Base-by-base conservation (phyloP, 2,113 vertebrate species). In the Varanus salvator region DNA sequence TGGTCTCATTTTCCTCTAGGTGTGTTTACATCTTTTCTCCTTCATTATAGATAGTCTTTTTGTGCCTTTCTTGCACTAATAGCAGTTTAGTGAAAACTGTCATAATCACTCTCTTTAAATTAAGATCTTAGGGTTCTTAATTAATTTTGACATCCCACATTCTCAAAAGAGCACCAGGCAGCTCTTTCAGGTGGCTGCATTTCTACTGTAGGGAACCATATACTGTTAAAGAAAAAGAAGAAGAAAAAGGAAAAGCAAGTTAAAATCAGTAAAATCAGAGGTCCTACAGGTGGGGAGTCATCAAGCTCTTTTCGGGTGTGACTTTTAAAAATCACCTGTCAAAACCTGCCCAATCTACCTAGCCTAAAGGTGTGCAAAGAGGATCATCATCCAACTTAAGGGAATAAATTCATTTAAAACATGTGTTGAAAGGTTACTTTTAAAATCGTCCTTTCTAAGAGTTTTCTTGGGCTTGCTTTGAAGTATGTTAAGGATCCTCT, bases 71-170 rank as follows among this genome's bases (percentile, higher is more conserved):
- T 89, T 44, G 80, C 6, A 0, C 80, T 90, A 87, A 60, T 14
- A 90, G 80, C 69, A 57, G 52, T 90, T 96, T 92, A 83, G 64
- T 93, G 84, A 93, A 92, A 92, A 78, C 80, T 92, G 85, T 90
- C 91, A 2, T 90, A 38, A 52, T 80, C 54, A 76, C 19, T 87
- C 85, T 54, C 17, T 90, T 19, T 87, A 80, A 95, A 86, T 86
- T 89, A 86, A 89, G 66, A 7, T 92, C 82, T 89, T 9, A 2
- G 11, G 2, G 4, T 92, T 71, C 21, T 80, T 90, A 92, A 78
- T 68, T 92, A 72, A 89, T 91, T 85, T 76, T 80, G 84, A 93
- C 57, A 71, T 57, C 5, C 84, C 80, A 80, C 27, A 76, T 78
- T 82, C 71, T 68, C 85, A 91, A 81, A 91, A 69, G n/a, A 89